Evolutionary conservation across 2,888 invertebrate genomes (phyloP).

Genomic region (Parasteatoda lunata): DNA sequence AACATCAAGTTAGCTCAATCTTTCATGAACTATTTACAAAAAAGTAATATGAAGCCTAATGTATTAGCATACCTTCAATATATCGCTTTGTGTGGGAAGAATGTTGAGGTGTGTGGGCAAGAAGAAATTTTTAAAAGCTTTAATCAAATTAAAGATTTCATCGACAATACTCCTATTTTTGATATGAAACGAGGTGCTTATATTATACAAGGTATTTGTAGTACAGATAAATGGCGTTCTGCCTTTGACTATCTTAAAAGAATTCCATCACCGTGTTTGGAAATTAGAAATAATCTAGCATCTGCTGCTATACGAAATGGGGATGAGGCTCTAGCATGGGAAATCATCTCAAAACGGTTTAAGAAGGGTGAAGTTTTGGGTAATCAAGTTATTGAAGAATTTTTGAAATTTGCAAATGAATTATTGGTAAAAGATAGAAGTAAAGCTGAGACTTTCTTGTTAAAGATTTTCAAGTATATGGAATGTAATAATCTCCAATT

Average conservation of each 20-base stretch:
- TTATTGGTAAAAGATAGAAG: neutral
- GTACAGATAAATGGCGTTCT: conserved; percentile 25
- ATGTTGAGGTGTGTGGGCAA: conserved; percentile 26
- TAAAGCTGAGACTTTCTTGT: conserved; percentile 14
- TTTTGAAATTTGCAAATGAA: conserved; percentile 18
- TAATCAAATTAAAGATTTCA: conserved; percentile 9
- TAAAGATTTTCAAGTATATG: conserved; percentile 23
- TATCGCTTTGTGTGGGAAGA: conserved; percentile 40
- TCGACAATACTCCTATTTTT: conserved; percentile 31
- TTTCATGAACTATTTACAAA: conserved; percentile 35
- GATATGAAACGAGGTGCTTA: conserved; percentile 18
- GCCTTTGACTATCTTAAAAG: conserved; percentile 46
- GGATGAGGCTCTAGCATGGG: conserved; percentile 45
- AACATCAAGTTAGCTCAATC: conserved; percentile 28
- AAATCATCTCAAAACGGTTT: conserved; percentile 27
- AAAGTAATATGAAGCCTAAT: conserved; percentile 15
- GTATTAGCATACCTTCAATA: conserved; percentile 43
- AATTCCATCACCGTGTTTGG: neutral
- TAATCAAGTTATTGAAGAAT: conserved; percentile 19
- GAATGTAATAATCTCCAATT: conserved; percentile 5
- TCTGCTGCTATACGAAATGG: conserved; percentile 40
- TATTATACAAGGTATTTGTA: conserved; percentile 38
- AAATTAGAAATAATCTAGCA: conserved; percentile 21
- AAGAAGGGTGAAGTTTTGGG: neutral
- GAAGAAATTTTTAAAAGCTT: conserved; percentile 14